Evolutionary conservation across 2,797 vertebrate genomes (phyloP), one percentile per base, ranked within the genome.

Genomic region (Enteromius paludinosus): DNA sequence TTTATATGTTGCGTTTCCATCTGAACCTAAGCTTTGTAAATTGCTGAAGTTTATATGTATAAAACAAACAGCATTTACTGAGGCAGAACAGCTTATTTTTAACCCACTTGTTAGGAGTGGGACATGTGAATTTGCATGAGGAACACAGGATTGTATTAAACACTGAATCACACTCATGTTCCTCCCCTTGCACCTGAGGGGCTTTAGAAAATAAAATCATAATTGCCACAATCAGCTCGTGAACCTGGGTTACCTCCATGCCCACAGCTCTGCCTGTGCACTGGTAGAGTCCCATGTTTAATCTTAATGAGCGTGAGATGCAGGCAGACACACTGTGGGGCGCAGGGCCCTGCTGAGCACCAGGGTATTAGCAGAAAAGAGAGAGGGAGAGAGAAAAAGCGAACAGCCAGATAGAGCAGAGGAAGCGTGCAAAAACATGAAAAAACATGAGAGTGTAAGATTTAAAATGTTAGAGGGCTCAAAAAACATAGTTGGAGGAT

Each of bases 151-250:
- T 83, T 86, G 85, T 81, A 81, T 84, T 85, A 78, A 70, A 79
- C 66, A 54, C 85, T 78, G 78, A 79, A 80, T 82, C 81, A 78
- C 8, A 69, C 66, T 86, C 85, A 65, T 87, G 79, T 77, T 83
- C 75, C 61, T 84, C 62, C 76, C 28, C 7, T 79, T 71, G 79
- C 82, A 85, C 85, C 82, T 45, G 72, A 52, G 43, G 72, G 66
- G 82, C 33, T 86, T 85, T 62, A 25, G 65, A 84, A 84, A 84
- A 73, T 84, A 83, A 84, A 79, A 75, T 86, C 78, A 62, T 85
- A 87, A 87, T 89, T 87, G 86, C 69, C 65, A 78, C 83, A 75
- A 87, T 88, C 84, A 65, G 56, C 78, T 77, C 65, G 78, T 86
- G 84, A 88, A 86, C 84, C 77, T 79, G 74, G 83, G 72, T 85